Base-by-base conservation (phyloP, 2,888 invertebrate species). In the Spialia ferax region DNA sequence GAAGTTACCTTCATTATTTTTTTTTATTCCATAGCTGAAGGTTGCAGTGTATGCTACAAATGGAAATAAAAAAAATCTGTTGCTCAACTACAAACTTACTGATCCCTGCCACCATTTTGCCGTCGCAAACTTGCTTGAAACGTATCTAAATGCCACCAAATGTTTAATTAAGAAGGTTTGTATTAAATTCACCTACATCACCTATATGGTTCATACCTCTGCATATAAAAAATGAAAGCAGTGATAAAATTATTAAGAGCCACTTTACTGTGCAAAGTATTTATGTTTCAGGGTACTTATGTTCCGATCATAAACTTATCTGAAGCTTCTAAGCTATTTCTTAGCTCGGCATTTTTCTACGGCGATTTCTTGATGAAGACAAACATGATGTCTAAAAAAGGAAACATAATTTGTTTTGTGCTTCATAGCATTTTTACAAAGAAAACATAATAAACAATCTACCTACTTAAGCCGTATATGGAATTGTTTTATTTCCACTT, bases 81-180 rank as follows among this genome's bases (percentile, higher is more conserved):
- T 79, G 54, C 72, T 74, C 70, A 74, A 70, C 6, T 74, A 79
- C 50, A 78, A 72, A 50, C 7, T 78, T 11, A 72, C 71, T 0
- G 71, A 80, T 42, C 76, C 76, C 1, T 81, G 81, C 50, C 70
- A 77, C 56, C 77, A 81, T 62, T 77, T 73, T 62, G 68, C 71
- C 13, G 23, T 75, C 4, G 73, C 71, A 5, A 45, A 55, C 8
- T 5, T 75, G n/a, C 55, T 81, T 5, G 63, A 74, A n/a, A 63
- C 52, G 6, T 69, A 71, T 50, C 68, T 75, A 2, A 68, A 72
- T 11, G 63, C 70, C 6, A 70, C 52, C 2, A 71, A 68, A 35
- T 79, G 79, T 62, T 10, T 68, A 5, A 66, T 75, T 6, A 64
- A 71, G 38, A 77, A 78, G 77, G 80, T 78, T 61, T 20, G 71